Base-by-base conservation (phyloP, 2,113 vertebrate species). In the Neolamprologus longior region DNA sequence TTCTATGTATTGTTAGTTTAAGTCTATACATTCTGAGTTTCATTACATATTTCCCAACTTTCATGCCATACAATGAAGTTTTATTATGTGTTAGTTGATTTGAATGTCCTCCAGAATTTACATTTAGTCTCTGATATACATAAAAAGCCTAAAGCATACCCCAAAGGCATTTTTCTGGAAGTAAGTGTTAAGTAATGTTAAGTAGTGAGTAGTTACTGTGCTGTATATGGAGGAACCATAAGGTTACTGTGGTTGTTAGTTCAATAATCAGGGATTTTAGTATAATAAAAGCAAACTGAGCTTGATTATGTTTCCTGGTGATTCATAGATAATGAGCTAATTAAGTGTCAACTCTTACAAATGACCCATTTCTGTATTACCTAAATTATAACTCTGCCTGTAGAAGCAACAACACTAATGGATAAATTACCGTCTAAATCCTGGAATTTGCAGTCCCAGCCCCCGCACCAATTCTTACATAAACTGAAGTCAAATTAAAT, bases 401-500 rank as follows among this genome's bases (percentile, higher is more conserved):
- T 55, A 40, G n/a, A 55, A 15, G 37, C 78, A 73, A 50, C 42
- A 19, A 76, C 71, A 28, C 42, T 50, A 76, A 19, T 31, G 42
- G 71, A 76, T 50, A 19, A 76, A 50, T 28, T 31, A 12, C 14
- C 1, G 3, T 73, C 13, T 73, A 73, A 73, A 31, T 76, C 71
- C 40, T 0, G 6, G 42, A 81, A 42, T 17, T 9, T 47, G 73
- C 42, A 54, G n/a, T 24, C 11, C 63, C 19, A 42, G 52, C 73
- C 84, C 21, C 57, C 40, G 15, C 42, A 78, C 14, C 9, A 66
- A 33, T 79, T 87, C 45, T 87, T 61, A n/a, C 13, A 40, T 40
- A 40, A 6, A 76, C 26, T 21, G 47, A 87, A 85, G 28, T 4
- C 28, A 81, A 88, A 84, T 58, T 81, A 7, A 37, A 31, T 83